These are phyloP conservation scores for Aporrectodea caliginosa DNA, from an alignment of 1,140 invertebrate species.

Conservation along the genomic window DNA sequence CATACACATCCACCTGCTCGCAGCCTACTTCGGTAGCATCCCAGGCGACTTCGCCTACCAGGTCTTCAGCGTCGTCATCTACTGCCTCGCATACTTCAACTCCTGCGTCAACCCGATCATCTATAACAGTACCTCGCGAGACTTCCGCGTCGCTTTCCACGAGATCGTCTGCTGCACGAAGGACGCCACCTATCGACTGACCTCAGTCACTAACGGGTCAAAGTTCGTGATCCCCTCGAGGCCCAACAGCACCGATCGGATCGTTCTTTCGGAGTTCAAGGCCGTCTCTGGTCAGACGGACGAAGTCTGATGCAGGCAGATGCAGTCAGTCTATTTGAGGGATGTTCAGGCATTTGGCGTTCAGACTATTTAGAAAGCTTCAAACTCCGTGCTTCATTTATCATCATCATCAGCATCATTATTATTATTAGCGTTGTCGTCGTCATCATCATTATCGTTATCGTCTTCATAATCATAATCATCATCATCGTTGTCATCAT, in stretches of 20 bases:
- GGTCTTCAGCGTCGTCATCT: neutral
- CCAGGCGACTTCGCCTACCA: neutral
- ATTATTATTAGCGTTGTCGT: too few relatives aligned
- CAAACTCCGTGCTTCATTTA: too few relatives aligned
- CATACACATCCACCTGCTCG: constrained; percentile 32
- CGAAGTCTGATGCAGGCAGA: too few relatives aligned
- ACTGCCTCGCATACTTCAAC: constrained; percentile 34
- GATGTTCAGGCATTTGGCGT: too few relatives aligned
- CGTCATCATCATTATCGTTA: too few relatives aligned
- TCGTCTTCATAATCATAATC: too few relatives aligned
- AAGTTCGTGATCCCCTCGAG: too few relatives aligned
- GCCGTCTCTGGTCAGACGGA: too few relatives aligned
- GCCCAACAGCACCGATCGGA: neutral
- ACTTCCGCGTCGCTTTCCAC: constrained; percentile 65
- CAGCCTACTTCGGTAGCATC: constrained; percentile 19
- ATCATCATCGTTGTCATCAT: too few relatives aligned
- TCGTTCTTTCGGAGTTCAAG: neutral
- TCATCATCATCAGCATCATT: too few relatives aligned
- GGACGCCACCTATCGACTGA: neutral
- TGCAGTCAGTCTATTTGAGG: too few relatives aligned
- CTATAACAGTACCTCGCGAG: constrained; percentile 71
- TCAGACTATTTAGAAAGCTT: too few relatives aligned
- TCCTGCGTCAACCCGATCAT: constrained; percentile 70
- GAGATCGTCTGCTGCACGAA: constrained; percentile 6
- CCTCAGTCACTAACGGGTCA: neutral